Evolutionary conservation across 2,888 invertebrate species (phyloP), one percentile per base, ranked within the genome.

Genomic region (Ypsolopha sequella): DNA sequence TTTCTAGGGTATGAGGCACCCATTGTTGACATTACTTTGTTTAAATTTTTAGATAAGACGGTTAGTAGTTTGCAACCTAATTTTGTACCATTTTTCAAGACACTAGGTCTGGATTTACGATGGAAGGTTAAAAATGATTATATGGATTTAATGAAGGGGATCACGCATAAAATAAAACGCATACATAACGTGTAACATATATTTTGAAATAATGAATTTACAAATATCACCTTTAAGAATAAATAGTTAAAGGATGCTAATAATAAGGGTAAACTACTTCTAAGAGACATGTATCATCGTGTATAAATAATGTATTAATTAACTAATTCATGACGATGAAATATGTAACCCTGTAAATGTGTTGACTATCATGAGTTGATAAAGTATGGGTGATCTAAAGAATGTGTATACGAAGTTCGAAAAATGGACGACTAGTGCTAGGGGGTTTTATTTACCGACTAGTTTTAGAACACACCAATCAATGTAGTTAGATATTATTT

Each of bases 101-200:
- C n/a, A n/a, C n/a, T n/a, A n/a, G n/a, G 39, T 10, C 6, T 11
- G 39, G n/a, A 11, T 6, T 39, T 11, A 39, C 34, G 33, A 34
- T 34, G 34, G 34, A n/a, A 45, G 36, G 47, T 36, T 14, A 24
- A 14, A 13, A 24, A 24, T 3, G 2, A 24, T 24, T 2, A 2
- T 24, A 24, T 24, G 24, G 24, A 24, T 24, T 24, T 24, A 24
- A 24, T 39, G 2, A n/a, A 39, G 39, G 39, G 39, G 7, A 43
- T 48, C 24, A 59, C 64, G 74, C 65, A 75, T 73, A 82, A 24
- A 85, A 85, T 82, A 80, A 86, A 86, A 85, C 79, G 70, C 76
- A 74, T 65, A 76, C 62, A 68, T 69, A 81, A 84, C 78, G 70
- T 74, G 73, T 81, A 84, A 81, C 81, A 81, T 86, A 81, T 86